Conservation (phyloP, 2,888 invertebrate species). For the Rhorus exstirpatorius region DNA sequence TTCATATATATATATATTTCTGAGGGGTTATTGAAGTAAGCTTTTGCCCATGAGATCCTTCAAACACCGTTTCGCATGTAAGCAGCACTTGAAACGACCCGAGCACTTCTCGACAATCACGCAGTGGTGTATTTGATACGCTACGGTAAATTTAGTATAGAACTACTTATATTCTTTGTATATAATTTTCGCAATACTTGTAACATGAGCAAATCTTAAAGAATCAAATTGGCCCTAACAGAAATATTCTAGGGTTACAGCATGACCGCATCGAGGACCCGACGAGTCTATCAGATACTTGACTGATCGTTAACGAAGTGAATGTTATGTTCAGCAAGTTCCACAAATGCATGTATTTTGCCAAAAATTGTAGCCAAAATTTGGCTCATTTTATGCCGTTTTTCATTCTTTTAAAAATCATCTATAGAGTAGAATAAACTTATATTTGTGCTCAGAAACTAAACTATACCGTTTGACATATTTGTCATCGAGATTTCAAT, state of each 20-base stretch:
- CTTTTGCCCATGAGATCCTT: constrained; percentile 38
- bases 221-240: background rate
- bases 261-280: too few relatives aligned
- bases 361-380: too few relatives aligned
- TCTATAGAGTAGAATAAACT: too few relatives aligned
- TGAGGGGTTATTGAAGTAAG: constrained; percentile 36
- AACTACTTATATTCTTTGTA: constrained; percentile 20
- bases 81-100: constrained; percentile 38
- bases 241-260: constrained; percentile 4
- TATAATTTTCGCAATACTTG: constrained; percentile 21
- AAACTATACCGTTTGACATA: too few relatives aligned
- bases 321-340: background rate
- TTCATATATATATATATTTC: background rate
- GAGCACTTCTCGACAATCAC: constrained; percentile 45
- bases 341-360: background rate
- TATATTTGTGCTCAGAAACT: too few relatives aligned
- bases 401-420: too few relatives aligned
- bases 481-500: too few relatives aligned
- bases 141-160: background rate
- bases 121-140: background rate
- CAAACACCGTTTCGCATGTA: constrained; percentile 35
- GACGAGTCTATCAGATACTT: background rate
- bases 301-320: background rate
- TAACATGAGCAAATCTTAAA: background rate
- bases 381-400: too few relatives aligned